Evolutionary conservation across 2,113 vertebrate species (phyloP).

Genomic region (Cygnus buccinator): DNA sequence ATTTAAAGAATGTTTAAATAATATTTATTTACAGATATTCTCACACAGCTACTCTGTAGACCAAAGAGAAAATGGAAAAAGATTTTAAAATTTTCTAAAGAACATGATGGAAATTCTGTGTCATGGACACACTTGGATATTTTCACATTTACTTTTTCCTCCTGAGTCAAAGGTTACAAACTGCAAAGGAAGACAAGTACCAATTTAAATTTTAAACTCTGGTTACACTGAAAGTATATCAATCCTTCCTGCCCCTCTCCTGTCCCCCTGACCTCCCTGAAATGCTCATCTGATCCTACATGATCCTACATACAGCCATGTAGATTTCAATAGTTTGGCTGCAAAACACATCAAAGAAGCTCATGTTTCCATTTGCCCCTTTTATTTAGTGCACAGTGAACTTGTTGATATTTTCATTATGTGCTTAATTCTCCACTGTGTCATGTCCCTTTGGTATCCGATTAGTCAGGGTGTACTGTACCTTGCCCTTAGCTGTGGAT

Average conservation of each 20-base stretch:
- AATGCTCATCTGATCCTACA: background rate
- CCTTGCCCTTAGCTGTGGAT: background rate
- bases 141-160: background rate
- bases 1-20: background rate
- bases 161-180: background rate
- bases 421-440: background rate
- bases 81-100: background rate
- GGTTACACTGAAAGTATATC: background rate
- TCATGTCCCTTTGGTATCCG: background rate
- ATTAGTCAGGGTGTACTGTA: background rate
- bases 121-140: background rate
- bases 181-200: background rate
- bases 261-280: background rate
- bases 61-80: background rate
- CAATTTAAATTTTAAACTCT: slow-evolving; percentile 4
- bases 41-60: background rate
- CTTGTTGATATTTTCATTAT: background rate
- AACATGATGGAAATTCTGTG: background rate
- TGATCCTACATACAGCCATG: background rate
- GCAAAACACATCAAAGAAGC: background rate
- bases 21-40: background rate
- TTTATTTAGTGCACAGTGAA: background rate
- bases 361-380: background rate
- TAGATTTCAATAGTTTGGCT: background rate
- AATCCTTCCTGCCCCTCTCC: background rate